phyloP scores from a whole-genome alignment of 1,140 invertebrate species.

The Oryctes rhinoceros region DNA sequence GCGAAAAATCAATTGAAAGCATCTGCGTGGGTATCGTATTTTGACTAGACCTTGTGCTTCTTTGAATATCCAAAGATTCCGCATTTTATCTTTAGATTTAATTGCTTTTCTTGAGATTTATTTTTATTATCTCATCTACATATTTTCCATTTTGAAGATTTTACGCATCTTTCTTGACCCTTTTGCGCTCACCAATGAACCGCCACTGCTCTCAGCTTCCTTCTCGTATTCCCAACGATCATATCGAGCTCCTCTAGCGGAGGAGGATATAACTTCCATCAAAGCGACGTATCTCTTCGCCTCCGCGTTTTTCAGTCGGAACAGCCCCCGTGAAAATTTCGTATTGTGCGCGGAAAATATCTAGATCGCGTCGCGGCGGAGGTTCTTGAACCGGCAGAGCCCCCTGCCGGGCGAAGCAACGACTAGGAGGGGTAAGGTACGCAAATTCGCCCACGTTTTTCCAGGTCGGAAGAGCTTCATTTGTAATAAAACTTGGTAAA shows the following conservation, averaged over 20 bases:
- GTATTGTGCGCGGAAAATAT: background rate
- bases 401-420: background rate
- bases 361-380: background rate
- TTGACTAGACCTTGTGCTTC: no score
- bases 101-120: no score
- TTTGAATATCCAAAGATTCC: no score
- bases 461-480: conserved; percentile 6
- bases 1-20: background rate
- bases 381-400: background rate
- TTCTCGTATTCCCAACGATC: background rate
- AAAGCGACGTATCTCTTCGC: background rate
- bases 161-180: no score
- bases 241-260: background rate
- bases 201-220: background rate
- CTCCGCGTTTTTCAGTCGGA: background rate
- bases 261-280: conserved; percentile 3
- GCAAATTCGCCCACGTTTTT: conserved; percentile 11
- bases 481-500: background rate
- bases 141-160: no score
- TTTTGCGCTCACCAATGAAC: no score
- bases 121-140: no score
- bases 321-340: background rate
- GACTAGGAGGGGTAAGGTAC: background rate
- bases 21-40: background rate
- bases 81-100: no score